These are phyloP conservation scores for Gastrophryne carolinensis DNA, from an alignment of 2,797 vertebrate species.

Conservation along the genomic window DNA sequence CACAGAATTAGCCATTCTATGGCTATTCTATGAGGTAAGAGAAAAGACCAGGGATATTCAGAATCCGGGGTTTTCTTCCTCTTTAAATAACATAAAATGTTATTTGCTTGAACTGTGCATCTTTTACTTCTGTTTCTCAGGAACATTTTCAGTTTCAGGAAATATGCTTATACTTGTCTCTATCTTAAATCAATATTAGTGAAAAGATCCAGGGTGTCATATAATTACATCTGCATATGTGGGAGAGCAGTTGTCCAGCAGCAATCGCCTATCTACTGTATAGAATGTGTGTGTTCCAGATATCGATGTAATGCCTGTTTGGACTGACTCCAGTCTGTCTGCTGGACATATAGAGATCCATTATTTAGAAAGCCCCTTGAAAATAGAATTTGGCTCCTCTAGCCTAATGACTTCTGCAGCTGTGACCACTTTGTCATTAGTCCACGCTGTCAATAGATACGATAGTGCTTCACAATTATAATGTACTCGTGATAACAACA, in stretches of 20 bases:
- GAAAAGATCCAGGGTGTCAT: no score
- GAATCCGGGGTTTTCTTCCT: no score
- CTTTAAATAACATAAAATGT: no score
- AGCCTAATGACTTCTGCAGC: slow-evolving; percentile 26
- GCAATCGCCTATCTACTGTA: background rate
- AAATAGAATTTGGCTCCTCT: slow-evolving; percentile 6
- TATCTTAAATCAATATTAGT: no score
- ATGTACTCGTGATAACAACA: background rate
- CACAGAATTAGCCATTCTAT: no score
- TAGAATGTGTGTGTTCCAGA: slow-evolving; percentile 35
- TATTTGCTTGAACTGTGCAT: no score
- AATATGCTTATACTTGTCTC: no score
- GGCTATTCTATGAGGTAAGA: no score
- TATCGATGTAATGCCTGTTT: slow-evolving; percentile 4
- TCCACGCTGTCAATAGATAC: slow-evolving; percentile 6
- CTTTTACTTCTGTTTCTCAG: no score
- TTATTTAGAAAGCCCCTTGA: slow-evolving; percentile 34
- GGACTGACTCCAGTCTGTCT: slow-evolving; percentile 38
- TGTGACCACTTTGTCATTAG: slow-evolving; percentile 27
- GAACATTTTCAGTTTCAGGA: no score
- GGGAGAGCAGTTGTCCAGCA: background rate
- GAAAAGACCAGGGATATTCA: no score
- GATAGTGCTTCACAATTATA: background rate
- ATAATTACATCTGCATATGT: background rate
- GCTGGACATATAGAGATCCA: slow-evolving; percentile 36